Base-by-base conservation (phyloP, 2,797 vertebrate species). In the Pseudochirops corinnae region DNA sequence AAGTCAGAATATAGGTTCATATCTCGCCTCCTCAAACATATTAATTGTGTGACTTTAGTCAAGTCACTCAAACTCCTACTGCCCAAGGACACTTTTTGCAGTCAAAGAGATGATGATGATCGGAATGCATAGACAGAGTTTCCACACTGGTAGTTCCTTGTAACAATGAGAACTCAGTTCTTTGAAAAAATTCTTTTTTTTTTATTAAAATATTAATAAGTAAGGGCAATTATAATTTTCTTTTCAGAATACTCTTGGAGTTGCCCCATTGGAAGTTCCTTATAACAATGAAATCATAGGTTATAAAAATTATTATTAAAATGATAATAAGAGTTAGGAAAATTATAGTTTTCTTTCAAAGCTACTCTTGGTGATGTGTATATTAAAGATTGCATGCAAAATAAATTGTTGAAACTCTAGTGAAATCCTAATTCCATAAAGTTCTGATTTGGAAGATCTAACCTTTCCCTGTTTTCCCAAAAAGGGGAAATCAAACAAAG, bases 401-500 rank as follows among this genome's bases (percentile, higher is more conserved):
- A 57, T 24, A 90, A 29, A 50, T 12, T 92, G 10, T 13, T 28
- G 13, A 58, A 10, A 24, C 1, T 90, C 26, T 50, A 12, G 13
- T 93, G 53, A 28, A 95, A 93, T 91, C 92, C 26, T 58, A 94
- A 94, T 52, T 94, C 39, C 62, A 90, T 4, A 94, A 14, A 87
- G 50, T 1, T 91, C 92, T 55, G 46, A 90, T 3, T 92, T 46
- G 5, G 28, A 29, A 60, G 6, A 29, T 60, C 16, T 29, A 60
- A 60, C 31, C 29, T 31, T 62, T 62, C 12, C 3, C 29, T 62
- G 0, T 33, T 62, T 62, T 60, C 28, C 58, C 28, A 29, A 10
- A 60, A 60, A 29, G 9, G 28, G 10, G 24, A 57, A 60, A 60
- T 29, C 28, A 60, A 60, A 60, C 28, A 31, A 60, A 60, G 29